phyloP scores from a whole-genome alignment of 2,113 vertebrate species.

The Bubalus kerabau region DNA sequence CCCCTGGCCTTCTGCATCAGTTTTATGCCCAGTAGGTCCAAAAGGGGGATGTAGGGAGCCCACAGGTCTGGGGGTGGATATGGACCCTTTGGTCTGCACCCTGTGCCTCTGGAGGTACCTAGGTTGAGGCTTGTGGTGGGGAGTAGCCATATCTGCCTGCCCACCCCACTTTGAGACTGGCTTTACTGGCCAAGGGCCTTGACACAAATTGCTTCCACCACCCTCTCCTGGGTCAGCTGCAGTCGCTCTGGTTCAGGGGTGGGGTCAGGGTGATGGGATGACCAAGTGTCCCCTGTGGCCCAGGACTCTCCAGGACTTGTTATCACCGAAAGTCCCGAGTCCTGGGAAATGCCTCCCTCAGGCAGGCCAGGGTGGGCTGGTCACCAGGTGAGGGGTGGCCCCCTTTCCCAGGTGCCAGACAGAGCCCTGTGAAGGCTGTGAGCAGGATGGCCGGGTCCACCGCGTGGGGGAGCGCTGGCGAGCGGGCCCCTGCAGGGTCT shows the following conservation, averaged over 20 bases:
- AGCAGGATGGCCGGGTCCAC: slow-evolving; percentile 75
- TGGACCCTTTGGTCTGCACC: background rate
- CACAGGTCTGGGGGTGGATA: background rate
- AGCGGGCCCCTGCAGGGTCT: slow-evolving; percentile 82
- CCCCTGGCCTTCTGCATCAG: background rate
- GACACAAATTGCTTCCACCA: background rate
- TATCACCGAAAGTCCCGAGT: background rate
- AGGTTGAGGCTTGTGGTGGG: background rate
- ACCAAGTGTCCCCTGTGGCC: too few relatives aligned
- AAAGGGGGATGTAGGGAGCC: background rate
- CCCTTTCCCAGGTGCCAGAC: slow-evolving; percentile 84
- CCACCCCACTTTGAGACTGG: background rate
- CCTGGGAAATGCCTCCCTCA: background rate
- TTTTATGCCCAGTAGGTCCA: background rate
- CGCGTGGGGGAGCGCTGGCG: slow-evolving; percentile 85
- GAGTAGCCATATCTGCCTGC: background rate
- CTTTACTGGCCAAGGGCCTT: too few relatives aligned
- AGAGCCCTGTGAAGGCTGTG: slow-evolving; percentile 83
- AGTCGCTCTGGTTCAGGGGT: background rate
- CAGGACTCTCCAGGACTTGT: background rate
- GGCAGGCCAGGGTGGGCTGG: background rate
- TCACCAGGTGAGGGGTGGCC: background rate
- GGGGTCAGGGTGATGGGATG: background rate
- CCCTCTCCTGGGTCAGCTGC: background rate
- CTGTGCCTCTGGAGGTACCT: background rate